Base-by-base conservation (phyloP, 2,113 vertebrate species). In the Lamprologus ornatipinnis region DNA sequence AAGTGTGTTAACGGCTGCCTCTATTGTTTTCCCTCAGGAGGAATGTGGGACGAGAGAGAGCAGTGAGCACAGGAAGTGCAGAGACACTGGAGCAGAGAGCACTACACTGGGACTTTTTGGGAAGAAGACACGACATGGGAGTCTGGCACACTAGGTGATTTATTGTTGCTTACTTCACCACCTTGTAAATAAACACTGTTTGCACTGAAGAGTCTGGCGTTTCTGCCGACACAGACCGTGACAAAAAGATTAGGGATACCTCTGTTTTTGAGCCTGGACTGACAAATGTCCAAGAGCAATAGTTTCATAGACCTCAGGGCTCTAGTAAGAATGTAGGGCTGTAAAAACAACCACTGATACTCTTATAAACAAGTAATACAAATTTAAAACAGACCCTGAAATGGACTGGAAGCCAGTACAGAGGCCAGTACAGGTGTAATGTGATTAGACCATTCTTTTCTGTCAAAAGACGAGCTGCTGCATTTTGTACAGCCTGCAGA, bases 141-240 rank as follows among this genome's bases (percentile, higher is more conserved):
- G 53, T 54, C n/a, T 54, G 53, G 53, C 0, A 54, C 6, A 12
- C 51, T 54, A 54, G 51, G n/a, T n/a, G 53, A 4, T 54, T 54
- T 54, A 21, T 21, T 21, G n/a, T 21, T 54, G 53, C 6, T 54
- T 54, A 7, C 53, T 54, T 54, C 53, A 54, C 53, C 53, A 54
- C 53, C 0, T 23, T 54, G n/a, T 54, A 54, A 54, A 54, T 54
- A 54, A 54, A 54, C 53, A 13, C 6, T 23, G 21, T 55, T 55
- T 23, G 21, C 53, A 55, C 53, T 55, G 4, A 55, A 55, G 21
- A 55, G 21, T 55, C 53, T 0, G 6, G 53, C 6, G 0, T 55
- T 55, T 54, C 51, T 53, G 53, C 53, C 1, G 53, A 23, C n/a
- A 13, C 21, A 7, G 21, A 55, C 53, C 0, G 0, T 23, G 53